phyloP scores from a whole-genome alignment of 2,888 invertebrate genomes.

The Aricia artaxerxes region DNA sequence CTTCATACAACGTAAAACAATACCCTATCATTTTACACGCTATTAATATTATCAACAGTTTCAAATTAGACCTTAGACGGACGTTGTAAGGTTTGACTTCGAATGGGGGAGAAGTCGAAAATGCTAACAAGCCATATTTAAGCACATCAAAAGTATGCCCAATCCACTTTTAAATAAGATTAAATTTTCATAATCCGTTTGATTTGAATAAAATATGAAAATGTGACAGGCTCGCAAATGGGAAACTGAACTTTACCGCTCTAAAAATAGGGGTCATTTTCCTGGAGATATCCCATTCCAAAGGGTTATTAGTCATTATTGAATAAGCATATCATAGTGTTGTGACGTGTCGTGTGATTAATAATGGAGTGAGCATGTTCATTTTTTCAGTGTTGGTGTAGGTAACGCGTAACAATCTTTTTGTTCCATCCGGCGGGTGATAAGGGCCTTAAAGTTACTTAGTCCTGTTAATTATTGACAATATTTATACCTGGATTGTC shows the following conservation, averaged over 20 bases:
- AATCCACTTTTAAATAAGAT: conserved; percentile 12
- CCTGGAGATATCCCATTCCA: background rate
- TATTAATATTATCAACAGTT: conserved; percentile 54
- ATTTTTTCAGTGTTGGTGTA: conserved; percentile 59
- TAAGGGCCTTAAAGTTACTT: background rate
- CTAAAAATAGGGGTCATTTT: background rate
- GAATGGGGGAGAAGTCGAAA: background rate
- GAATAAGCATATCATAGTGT: conserved; percentile 76
- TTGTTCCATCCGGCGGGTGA: background rate
- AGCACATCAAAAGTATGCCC: conserved; percentile 15
- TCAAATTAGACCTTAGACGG: conserved; percentile 37
- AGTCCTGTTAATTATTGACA: background rate
- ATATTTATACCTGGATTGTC: conserved; percentile 1
- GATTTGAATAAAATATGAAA: conserved; percentile 18
- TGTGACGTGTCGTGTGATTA: conserved; percentile 78
- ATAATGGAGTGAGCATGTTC: conserved; percentile 75
- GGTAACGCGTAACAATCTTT: conserved; percentile 64
- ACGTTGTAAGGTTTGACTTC: conserved; percentile 35
- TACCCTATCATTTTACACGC: conserved; percentile 66
- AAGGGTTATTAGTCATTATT: conserved; percentile 71
- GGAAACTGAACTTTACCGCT: background rate
- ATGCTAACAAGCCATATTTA: background rate
- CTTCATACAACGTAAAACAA: conserved; percentile 72
- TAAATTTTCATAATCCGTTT: background rate
- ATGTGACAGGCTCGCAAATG: background rate